Base-by-base conservation (phyloP, 2,113 vertebrate genomes). In the Origma solitaria region DNA sequence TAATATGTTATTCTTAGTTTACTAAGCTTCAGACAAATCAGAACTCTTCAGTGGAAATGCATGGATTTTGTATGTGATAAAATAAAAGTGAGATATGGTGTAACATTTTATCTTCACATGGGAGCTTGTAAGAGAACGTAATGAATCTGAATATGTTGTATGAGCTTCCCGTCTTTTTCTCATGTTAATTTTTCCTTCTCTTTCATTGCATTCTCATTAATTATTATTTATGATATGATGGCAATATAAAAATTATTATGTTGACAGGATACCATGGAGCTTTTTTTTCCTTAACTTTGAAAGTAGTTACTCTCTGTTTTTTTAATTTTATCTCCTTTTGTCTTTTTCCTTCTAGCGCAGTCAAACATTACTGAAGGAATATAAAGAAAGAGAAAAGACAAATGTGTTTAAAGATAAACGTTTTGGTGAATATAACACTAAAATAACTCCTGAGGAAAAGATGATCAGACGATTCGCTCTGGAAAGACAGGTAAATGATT, bases 341-440 rank as follows among this genome's bases (percentile, higher is more conserved):
- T 45, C 17, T 31, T 38, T 60, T 50, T 62, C 33, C 51, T 96
- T 97, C 33, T 92, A 99, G 99, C 98, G 99, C 40, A 99, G 98
- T 64, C 98, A 99, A 44, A 99, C 99, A 0, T 98, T 99, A 44
- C 96, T 99, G 62, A 99, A 99, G 96, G 99, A 99, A 68, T 99
- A 99, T 96, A 98, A 98, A 96, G 98, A 98, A 60, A 98, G 99
- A 90, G 98, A 98, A 47, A 99, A 99, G 94, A 86, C 98, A 79
- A 98, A 97, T 73, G 98, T 99, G 14, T 99, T 99, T 50, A 97
- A 98, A 38, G 99, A 99, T 90, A 98, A 97, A 73, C 98, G 99
- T 56, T 97, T 99, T 72, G 99, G 99, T 35, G 99, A 99, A 90
- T 99, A 99, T 79, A 98, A 98, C 61, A 94, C 97, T 56, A 98